Evolutionary conservation across 1,140 invertebrate genomes (phyloP).

Genomic region (Rhopalosiphum maidis): DNA sequence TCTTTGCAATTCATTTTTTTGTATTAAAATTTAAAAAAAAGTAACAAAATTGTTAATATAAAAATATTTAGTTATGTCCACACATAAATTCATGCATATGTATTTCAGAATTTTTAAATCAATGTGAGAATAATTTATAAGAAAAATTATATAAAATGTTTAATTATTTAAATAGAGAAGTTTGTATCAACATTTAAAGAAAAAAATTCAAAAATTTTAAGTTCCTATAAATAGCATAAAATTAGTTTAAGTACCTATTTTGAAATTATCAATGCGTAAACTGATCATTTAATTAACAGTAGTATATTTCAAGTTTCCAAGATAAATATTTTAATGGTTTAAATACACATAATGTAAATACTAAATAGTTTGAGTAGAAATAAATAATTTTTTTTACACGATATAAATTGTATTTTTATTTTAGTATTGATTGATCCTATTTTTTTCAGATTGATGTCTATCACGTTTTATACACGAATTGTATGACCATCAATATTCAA

Average conservation of each 20-base stretch:
- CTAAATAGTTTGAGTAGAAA: background rate
- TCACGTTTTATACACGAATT: background rate
- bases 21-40: no score
- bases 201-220: no score
- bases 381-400: background rate
- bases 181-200: no score
- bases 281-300: background rate
- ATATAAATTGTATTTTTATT: background rate
- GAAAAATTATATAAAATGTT: background rate
- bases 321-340: background rate
- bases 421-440: background rate
- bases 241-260: background rate
- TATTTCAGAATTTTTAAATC: background rate
- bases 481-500: background rate
- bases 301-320: background rate
- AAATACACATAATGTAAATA: background rate
- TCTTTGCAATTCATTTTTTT: no score
- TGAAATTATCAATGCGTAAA: background rate
- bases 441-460: background rate
- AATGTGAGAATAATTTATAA: background rate
- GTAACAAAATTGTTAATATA: no score
- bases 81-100: no score
- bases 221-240: background rate
- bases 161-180: background rate
- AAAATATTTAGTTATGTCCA: no score